Evolutionary conservation across 2,797 vertebrate species (phyloP).

Genomic region (Myiotriccus ornatus): DNA sequence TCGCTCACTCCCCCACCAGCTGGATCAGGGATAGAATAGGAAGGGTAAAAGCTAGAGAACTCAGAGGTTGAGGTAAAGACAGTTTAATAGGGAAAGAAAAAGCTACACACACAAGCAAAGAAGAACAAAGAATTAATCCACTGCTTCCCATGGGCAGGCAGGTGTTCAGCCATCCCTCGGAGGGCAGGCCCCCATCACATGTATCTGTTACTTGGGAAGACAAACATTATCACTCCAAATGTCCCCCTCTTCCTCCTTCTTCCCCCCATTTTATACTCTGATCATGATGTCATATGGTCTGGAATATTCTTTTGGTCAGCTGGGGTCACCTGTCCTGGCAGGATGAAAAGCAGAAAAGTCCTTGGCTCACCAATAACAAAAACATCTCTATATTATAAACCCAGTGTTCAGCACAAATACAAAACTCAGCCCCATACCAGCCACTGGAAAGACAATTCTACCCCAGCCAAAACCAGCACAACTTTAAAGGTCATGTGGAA

Average conservation of each 20-base stretch:
- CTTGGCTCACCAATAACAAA: not conserved
- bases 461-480: not conserved
- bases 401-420: not conserved
- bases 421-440: not conserved
- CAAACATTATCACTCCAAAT: not conserved
- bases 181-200: not conserved
- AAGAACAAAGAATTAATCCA: not conserved
- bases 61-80: not conserved
- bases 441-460: not conserved
- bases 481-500: not conserved
- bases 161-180: not conserved
- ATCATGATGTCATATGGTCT: not conserved
- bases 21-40: not conserved
- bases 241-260: not conserved
- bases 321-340: not conserved
- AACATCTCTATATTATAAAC: not conserved
- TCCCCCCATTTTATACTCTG: not conserved
- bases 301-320: not conserved
- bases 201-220: not conserved
- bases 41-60: not conserved
- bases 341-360: accelerated
- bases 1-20: not conserved
- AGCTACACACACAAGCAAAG: not conserved
- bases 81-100: not conserved
- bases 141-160: not conserved